Evolutionary conservation across 2,797 vertebrate genomes (phyloP).

Genomic region (Sebastes goodei): DNA sequence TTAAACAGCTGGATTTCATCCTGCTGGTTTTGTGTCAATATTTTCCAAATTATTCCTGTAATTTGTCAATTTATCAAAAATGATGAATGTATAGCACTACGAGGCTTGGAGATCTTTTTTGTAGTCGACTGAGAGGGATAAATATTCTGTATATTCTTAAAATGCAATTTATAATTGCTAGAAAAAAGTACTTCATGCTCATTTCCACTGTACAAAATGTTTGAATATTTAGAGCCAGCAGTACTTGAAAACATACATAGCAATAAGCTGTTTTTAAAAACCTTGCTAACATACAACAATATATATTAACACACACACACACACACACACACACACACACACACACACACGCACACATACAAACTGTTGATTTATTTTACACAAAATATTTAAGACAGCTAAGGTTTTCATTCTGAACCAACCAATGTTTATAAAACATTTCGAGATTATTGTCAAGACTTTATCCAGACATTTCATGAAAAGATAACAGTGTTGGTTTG

Average conservation of each 20-base stretch:
- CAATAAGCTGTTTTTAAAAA: constrained; percentile 70
- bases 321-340: constrained; percentile 26
- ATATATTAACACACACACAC: constrained; percentile 46
- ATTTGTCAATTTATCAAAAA: constrained; percentile 33
- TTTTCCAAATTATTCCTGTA: neutral
- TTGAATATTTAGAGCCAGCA: constrained; percentile 66
- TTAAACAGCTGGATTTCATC: neutral
- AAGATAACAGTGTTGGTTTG: constrained; percentile 70
- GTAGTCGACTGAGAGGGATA: constrained; percentile 14
- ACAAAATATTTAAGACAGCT: constrained; percentile 78
- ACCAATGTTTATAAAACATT: constrained; percentile 71
- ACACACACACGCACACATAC: neutral
- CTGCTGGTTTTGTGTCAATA: constrained; percentile 10
- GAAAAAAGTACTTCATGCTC: constrained; percentile 67
- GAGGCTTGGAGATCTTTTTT: constrained; percentile 6
- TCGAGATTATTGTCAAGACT: constrained; percentile 60
- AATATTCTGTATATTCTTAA: constrained; percentile 33
- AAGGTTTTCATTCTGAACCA: constrained; percentile 73
- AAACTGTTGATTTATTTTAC: constrained; percentile 53
- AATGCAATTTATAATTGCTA: constrained; percentile 42
- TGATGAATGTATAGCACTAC: constrained; percentile 9
- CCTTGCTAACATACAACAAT: constrained; percentile 53
- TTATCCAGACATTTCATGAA: constrained; percentile 61
- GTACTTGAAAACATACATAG: constrained; percentile 70
- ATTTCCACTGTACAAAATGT: constrained; percentile 64